Evolutionary conservation across 2,113 vertebrate genomes (phyloP), one percentile per base, ranked within the genome.

Genomic region (Beaufortia kweichowensis): DNA sequence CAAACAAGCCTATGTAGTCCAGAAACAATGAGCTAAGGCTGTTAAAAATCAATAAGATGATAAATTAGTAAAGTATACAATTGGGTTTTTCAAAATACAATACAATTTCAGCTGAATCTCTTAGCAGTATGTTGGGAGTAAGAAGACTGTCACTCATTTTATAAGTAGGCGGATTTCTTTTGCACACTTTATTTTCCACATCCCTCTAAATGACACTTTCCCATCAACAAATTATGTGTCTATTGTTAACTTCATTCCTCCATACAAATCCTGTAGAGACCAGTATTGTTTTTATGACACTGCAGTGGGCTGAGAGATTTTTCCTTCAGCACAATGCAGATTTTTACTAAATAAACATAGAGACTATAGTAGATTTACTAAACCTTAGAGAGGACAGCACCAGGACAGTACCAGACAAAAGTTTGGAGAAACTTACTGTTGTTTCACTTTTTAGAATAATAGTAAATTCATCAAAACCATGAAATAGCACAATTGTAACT

Each of bases 261-360:
- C 50, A n/a, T 24, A 19, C 46, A 69, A 50, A 41, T 75, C 65
- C 26, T 79, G 28, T 56, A 19, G 64, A 67, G 50, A 43, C 28
- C 63, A 66, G 31, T 69, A 73, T 78, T 72, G 68, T 31, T 75
- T 50, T 59, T 77, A 59, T 68, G 26, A 80, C 50, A 41, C 14
- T 28, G 12, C n/a, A 19, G 56, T 80, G n/a, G 39, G 31, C 46
- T n/a, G 23, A 69, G 31, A 35, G 33, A 35, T 46, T 56, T 57
- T 29, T n/a, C n/a, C 19, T 69, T 56, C 21, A 66, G 8, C 31
- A 26, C 46, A 77, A 23, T 48, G 41, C 46, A 19, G 56, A 48
- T 78, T 57, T 60, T 43, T 21, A 41, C n/a, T 39, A 35, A 70
- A 57, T 43, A 77, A 68, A 60, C 11, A 6, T 19, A 12, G 65